Base-by-base conservation (phyloP, 92 coral and sea anemone species). In the Phenganax marumi region DNA sequence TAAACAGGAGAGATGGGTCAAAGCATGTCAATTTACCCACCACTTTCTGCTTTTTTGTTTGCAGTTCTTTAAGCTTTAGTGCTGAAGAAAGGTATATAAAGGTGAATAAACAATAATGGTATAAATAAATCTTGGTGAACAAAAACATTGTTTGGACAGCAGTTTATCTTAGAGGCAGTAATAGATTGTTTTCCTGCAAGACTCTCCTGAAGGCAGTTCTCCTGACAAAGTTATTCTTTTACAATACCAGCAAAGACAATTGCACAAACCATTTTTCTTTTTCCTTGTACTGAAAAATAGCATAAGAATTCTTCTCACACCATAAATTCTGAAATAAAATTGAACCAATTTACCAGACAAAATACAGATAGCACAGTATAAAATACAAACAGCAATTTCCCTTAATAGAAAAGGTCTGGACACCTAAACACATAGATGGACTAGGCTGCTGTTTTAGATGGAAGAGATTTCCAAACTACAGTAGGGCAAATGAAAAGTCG, bases 271-370 rank as follows among this genome's bases (percentile, higher is more conserved):
- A 87, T 92, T 87, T 81, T 92, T 94, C 64, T 89, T 83, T 85
- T 92, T 92, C 74, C 97, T 87, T 84, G 93, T 89, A 24, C 91
- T 97, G 85, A 94, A 94, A 12, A 90, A 78, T 80, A 90, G 90
- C 73, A 92, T 97, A 60, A 94, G 92, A 68, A 87, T 52, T 51
- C 94, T 84, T 85, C 92, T 92, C 4, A 90, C 84, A 1, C 89
- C 84, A 86, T 92, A 92, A 78, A 94, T 91, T 54, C 97, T 93
- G 88, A 14, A 63, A 65, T 58, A 50, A 72, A 16, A 68, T 18
- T 18, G 26, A 10, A 55, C 8, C 3, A 2, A 10, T 72, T 1
- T 33, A 33, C 43, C 5, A 33, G 43, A 33, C 43, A 33, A 33
- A 33, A 33, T 33, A 33, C 43, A 33, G 43, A 33, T 33, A 33